Base-by-base conservation (phyloP, 2,113 vertebrate species). In the Brachionichthys hirsutus region DNA sequence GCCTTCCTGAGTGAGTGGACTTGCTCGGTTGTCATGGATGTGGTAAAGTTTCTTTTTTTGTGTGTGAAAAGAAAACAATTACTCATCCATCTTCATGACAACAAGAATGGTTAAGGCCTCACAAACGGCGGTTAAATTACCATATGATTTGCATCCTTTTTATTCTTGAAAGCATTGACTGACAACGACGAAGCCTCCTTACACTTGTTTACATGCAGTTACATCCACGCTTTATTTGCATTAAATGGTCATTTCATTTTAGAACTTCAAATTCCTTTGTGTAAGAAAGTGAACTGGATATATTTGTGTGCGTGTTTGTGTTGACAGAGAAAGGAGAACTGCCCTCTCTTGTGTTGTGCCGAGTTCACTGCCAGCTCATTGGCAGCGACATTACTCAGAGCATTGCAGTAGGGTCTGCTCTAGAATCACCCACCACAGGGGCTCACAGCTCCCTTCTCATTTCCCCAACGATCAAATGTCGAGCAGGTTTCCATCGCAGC, bases 391-490 rank as follows among this genome's bases (percentile, higher is more conserved):
- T 78, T 74, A 78, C 67, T 83, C 73, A 75, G 58, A 75, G 44
- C 47, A 65, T 66, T 70, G 47, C 53, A 72, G 63, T 58, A 58
- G 70, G 46, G 67, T 68, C 72, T 64, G 71, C 66, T 80, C 70
- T 71, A 57, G 62, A 75, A 76, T 67, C 53, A 2, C 46, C 72
- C 70, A 51, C 62, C 59, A 60, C 62, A 62, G 60, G 71, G 67
- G 62, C 61, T 81, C 66, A 66, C 70, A 51, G 65, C 48, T 30
- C 41, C 65, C 16, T 52, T 79, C 63, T 78, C 42, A 65, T 82
- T 78, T 80, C 66, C 66, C 70, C 81, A 75, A 83, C 78, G 78
- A 77, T 76, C 70, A 82, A 81, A 78, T 81, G 69, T 71, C 17
- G 20, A 71, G 49, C 59, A 66, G 57, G 52, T 70, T 83, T 74